These are phyloP conservation scores for Euthynnus affinis DNA, from an alignment of 2,797 vertebrate species.

Conservation along the genomic window DNA sequence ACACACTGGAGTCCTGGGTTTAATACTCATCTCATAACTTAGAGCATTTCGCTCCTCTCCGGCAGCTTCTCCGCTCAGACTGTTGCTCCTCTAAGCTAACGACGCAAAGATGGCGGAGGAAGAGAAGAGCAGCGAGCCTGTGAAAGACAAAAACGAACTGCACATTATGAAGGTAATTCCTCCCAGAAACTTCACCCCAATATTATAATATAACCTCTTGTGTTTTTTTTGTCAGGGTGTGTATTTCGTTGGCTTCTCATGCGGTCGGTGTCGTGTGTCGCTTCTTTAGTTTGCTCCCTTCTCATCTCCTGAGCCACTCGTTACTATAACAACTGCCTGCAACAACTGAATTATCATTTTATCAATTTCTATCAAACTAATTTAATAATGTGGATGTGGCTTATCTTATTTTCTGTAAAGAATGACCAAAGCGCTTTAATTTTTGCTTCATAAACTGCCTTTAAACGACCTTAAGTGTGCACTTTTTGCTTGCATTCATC, in stretches of 20 bases:
- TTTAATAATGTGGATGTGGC: neutral
- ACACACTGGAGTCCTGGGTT: accelerated
- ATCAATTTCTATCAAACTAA: neutral
- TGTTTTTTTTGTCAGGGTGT: accelerated
- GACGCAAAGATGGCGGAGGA: constrained; percentile 86
- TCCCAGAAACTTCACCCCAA: accelerated
- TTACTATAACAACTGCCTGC: constrained; percentile 69
- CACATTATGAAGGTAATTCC: constrained; percentile 78
- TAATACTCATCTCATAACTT: neutral
- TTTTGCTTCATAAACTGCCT: neutral
- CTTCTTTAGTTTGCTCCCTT: neutral
- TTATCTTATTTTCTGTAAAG: neutral
- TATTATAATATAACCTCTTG: neutral
- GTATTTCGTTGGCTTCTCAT: neutral
- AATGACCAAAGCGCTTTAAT: accelerated
- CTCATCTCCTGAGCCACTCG: constrained; percentile 14
- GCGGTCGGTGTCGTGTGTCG: neutral
- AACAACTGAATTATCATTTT: too few species aligned
- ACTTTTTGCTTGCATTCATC: neutral
- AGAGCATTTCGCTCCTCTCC: neutral
- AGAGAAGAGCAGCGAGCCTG: constrained; percentile 76
- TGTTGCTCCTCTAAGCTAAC: neutral
- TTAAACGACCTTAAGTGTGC: too few species aligned
- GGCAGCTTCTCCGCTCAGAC: neutral
- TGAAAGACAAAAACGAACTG: constrained; percentile 78